Base-by-base conservation (phyloP, 2,888 invertebrate genomes). In the Heteropelma amictum region DNA sequence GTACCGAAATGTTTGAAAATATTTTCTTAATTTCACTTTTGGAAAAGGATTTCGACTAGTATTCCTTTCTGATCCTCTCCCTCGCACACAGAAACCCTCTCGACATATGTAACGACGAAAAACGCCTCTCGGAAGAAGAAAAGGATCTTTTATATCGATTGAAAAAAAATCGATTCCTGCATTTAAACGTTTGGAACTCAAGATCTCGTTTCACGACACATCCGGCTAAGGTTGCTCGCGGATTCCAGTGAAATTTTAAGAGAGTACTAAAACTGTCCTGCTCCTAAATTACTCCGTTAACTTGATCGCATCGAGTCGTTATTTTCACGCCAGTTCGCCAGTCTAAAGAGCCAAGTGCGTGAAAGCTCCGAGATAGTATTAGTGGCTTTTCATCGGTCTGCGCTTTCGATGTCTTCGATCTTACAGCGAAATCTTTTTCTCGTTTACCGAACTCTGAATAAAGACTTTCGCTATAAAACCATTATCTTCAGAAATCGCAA, bases 221-320 rank as follows among this genome's bases (percentile, higher is more conserved):
- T 65, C 17, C 8, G 14, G 26, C 40, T 7, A 26, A 40, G 56
- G 56, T 40, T 58, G 28, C 26, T 45, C 30, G 33, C 26, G 45
- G 19, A 45, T 45, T 45, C 60, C 30, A 72, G 60, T 72, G 60
- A 72, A 72, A 72, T 72, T 72, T 72, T 67, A 47, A 60, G 65
- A 65, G 53, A 21, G 45, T 6, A 47, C 40, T 72, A 67, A 72
- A 67, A 21, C 58, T 58, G 23, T 30, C 38, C 14, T 14, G 60
- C 45, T 58, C 8, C 10, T 6, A 26, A 47, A 56, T 40, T 33
- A 5, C 42, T 40, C 42, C 33, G 51, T 30, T 53, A 58, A 56
- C n/a, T 49, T 23, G 35, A 60, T 53, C 72, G 26, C 45, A 28
- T 47, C 51, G 47, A 14, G 53, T 53, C 72, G 65, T 60, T 72